Conservation (phyloP, 2,797 vertebrate genomes). For the Anguilla obscura region DNA sequence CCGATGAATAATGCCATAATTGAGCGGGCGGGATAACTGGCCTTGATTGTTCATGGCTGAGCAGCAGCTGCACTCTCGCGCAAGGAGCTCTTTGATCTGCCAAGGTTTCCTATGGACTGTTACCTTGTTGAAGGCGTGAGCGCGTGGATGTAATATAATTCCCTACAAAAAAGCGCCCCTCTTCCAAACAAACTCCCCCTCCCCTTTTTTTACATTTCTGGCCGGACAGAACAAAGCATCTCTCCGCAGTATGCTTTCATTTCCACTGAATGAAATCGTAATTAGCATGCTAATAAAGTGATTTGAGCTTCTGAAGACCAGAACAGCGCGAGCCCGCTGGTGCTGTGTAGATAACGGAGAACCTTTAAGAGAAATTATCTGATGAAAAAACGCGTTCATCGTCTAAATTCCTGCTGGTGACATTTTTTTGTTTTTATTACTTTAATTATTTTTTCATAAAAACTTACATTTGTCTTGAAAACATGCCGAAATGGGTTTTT, state of each 20-base stretch:
- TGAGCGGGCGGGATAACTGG: slow-evolving; percentile 40
- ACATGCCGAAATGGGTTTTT: slow-evolving; percentile 48
- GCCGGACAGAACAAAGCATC: slow-evolving; percentile 16
- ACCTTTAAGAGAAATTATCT: slow-evolving; percentile 59
- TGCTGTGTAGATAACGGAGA: slow-evolving; percentile 70
- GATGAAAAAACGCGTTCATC: slow-evolving; percentile 59
- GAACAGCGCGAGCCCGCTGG: slow-evolving; percentile 62
- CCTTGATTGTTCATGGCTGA: slow-evolving; percentile 41
- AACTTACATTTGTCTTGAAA: not conserved
- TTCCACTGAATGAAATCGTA: slow-evolving; percentile 55
- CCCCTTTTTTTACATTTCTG: not conserved
- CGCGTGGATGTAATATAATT: slow-evolving; percentile 53
- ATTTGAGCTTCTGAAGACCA: slow-evolving; percentile 62
- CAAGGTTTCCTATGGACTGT: slow-evolving; percentile 32
- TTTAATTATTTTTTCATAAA: not conserved
- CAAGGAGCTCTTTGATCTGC: slow-evolving; percentile 45
- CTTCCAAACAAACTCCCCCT: too few relatives aligned
- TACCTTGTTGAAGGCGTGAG: slow-evolving; percentile 37
- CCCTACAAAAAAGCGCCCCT: slow-evolving; percentile 48
- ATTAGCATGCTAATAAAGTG: slow-evolving; percentile 68
- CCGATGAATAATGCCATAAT: slow-evolving; percentile 47
- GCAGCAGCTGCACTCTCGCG: slow-evolving; percentile 53
- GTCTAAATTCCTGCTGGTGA: slow-evolving; percentile 51
- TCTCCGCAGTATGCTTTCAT: slow-evolving; percentile 31
- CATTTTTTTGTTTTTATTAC: slow-evolving; percentile 51